Evolutionary conservation across 2,797 vertebrate genomes (phyloP), one percentile per base, ranked within the genome.

Genomic region (Bovichtus diacanthus): DNA sequence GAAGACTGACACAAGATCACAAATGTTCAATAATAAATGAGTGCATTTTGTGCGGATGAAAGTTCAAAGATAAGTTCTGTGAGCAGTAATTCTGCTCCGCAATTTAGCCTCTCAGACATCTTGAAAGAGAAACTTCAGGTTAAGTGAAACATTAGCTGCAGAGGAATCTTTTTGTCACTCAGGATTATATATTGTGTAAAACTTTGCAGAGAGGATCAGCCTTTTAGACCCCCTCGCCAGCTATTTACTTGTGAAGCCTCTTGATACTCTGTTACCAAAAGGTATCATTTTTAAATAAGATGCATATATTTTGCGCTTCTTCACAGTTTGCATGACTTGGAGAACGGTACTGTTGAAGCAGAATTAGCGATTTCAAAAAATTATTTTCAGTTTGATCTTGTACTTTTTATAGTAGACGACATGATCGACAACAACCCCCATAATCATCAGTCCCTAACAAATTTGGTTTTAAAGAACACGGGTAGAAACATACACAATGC

Each of bases 161-260:
- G 13, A 31, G 16, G 27, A 67, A 58, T 44, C 0, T 0, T 55
- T 69, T 53, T 61, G 60, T 67, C 55, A 18, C 39, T 72, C 44
- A 47, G 69, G 59, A 65, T 80, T 49, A 53, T n/a, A 41, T 15
- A 41, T 11, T 27, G 7, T 25, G 53, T 55, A 9, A 50, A 62
- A 36, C 10, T 34, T 3, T 15, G 27, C 56, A 31, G 23, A 68
- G 44, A 15, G 47, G 25, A 47, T 72, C 25, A 53, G 53, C 31
- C 70, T 74, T 23, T 62, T 25, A 9, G 60, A 74, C 41, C 65
- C 39, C 2, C 38, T 27, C 16, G 9, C 49, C 51, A 38, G 13
- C 51, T 36, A 44, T 69, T 60, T 65, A n/a, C 47, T 34, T 53
- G 23, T 27, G 31, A 44, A 36, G 16, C 6, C 13, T 39, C 54